Conservation (phyloP, 2,888 invertebrate genomes). For the Hypomecis atomaria region DNA sequence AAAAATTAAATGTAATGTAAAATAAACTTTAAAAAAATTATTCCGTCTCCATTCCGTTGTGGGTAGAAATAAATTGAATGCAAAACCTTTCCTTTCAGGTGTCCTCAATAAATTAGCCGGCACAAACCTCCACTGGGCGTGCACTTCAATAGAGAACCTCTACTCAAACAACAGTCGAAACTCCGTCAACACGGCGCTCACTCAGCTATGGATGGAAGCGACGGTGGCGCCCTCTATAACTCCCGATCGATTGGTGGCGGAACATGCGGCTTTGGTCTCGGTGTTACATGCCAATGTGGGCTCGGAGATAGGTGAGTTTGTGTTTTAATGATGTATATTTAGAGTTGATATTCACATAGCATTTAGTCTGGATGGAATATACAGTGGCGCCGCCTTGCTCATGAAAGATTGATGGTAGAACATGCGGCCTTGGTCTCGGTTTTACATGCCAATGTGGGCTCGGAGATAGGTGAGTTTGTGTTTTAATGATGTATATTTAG, state of each 20-base stretch:
- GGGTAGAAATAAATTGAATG: no score
- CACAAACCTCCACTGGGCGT: conserved; percentile 93
- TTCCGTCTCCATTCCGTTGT: no score
- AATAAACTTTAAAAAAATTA: no score
- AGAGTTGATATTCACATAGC: conserved; percentile 84
- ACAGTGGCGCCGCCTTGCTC: conserved; percentile 86
- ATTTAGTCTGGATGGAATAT: conserved; percentile 88
- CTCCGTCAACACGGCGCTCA: conserved; percentile 91
- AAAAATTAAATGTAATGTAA: no score
- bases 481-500: no score
- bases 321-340: background rate
- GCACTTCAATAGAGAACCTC: conserved; percentile 90
- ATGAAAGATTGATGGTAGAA: conserved; percentile 92
- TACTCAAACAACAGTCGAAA: conserved; percentile 92
- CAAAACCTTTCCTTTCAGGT: conserved; percentile 63
- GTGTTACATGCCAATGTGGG: conserved; percentile 96
- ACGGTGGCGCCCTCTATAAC: conserved; percentile 85
- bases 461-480: conserved; percentile 88
- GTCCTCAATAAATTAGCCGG: conserved; percentile 94
- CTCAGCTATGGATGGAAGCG: conserved; percentile 88
- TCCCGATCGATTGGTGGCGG: conserved; percentile 91
- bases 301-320: conserved; percentile 90
- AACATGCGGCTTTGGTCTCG: conserved; percentile 92
- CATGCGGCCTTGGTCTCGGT: conserved; percentile 93
- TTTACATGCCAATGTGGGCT: conserved; percentile 95